phyloP scores from a whole-genome alignment of 2,888 invertebrate genomes.

The Ophraella communa region DNA sequence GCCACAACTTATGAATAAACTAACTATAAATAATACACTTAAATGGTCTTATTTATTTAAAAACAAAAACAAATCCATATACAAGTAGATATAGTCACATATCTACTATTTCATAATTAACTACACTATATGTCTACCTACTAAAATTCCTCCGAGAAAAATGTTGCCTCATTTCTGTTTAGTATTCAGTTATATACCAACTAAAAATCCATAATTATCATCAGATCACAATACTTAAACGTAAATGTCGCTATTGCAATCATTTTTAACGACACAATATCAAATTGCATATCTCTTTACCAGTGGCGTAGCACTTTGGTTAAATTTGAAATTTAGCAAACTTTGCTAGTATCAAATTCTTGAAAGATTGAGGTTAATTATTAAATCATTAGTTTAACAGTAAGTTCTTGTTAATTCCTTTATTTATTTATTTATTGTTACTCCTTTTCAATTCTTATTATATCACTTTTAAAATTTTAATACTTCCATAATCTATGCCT shows the following conservation, averaged over 20 bases:
- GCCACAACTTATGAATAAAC: background rate
- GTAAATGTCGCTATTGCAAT: conserved; percentile 20
- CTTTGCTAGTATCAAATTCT: no score
- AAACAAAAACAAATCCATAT: background rate
- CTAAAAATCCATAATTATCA: conserved; percentile 16
- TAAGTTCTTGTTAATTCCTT: no score
- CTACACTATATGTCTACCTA: conserved; percentile 9
- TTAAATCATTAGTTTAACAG: no score
- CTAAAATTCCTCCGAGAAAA: conserved; percentile 14
- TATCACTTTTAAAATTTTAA: no score
- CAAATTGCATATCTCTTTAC: background rate
- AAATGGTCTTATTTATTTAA: background rate
- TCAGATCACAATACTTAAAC: conserved; percentile 15
- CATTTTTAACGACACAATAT: conserved; percentile 18
- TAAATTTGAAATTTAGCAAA: background rate
- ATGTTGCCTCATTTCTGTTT: conserved; percentile 17
- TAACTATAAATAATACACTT: background rate
- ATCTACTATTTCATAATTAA: conserved; percentile 4
- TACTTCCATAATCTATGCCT: no score
- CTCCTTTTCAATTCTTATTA: no score
- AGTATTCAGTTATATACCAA: conserved; percentile 21
- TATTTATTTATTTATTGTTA: no score
- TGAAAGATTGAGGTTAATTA: no score
- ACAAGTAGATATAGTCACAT: background rate
- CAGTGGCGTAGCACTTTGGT: conserved; percentile 3